Evolutionary conservation across 2,113 vertebrate species (phyloP).

Genomic region (Neodon shergylaensis): DNA sequence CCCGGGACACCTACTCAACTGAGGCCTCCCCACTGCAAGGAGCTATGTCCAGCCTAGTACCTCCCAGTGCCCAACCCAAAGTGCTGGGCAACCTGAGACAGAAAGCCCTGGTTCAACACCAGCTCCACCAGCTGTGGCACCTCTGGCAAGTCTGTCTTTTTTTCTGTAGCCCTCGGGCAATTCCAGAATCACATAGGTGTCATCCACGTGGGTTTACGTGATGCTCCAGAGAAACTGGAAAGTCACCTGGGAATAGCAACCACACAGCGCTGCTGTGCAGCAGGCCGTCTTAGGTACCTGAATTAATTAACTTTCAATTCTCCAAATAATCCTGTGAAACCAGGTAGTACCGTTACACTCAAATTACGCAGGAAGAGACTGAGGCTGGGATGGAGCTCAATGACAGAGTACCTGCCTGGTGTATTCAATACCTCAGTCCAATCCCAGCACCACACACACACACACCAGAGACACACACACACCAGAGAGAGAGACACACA

Average conservation of each 20-base stretch:
- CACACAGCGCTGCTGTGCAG: not conserved
- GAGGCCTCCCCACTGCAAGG: not conserved
- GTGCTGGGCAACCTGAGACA: not conserved
- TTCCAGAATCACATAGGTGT: constrained; percentile 7
- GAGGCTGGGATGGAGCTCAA: not conserved
- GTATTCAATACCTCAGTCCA: not conserved
- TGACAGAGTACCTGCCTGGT: too few relatives aligned
- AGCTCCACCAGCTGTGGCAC: not conserved
- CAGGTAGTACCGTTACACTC: not conserved
- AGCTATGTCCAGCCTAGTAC: not conserved
- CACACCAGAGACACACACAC: not conserved
- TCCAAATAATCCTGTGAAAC: not conserved
- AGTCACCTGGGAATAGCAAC: not conserved
- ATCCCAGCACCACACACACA: not conserved
- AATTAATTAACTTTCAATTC: not conserved
- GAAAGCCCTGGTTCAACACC: not conserved
- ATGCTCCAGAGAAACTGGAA: not conserved
- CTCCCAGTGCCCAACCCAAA: not conserved
- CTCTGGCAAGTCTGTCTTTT: constrained; percentile 34
- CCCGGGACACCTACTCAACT: not conserved
- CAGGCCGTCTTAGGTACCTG: not conserved
- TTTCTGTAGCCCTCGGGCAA: not conserved
- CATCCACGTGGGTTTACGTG: not conserved
- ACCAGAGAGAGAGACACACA: not conserved
- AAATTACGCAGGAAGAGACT: not conserved